Percentiles rank a stretch among this genome's conserved stretches.
Evolutionary conservation across 2,113 vertebrate species (phyloP).

Genomic region (Cephalopterus ornatus): DNA sequence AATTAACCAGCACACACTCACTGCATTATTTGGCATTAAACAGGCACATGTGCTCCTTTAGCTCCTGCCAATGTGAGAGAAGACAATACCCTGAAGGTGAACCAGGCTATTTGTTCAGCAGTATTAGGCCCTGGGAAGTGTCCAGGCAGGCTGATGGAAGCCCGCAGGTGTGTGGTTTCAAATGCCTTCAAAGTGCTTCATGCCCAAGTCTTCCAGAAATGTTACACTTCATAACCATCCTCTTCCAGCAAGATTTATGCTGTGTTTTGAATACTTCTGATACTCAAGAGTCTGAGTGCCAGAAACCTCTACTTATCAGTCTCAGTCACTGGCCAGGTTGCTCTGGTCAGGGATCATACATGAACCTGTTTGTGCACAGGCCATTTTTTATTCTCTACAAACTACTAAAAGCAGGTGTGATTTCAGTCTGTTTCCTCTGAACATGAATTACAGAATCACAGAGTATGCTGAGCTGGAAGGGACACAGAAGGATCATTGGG

Average conservation of each 20-base stretch:
- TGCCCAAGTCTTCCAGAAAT: neutral
- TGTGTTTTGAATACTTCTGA: constrained; percentile 11
- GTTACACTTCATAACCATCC: constrained; percentile 14
- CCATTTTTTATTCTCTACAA: neutral
- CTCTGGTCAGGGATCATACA: neutral
- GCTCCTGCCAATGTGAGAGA: constrained; percentile 43
- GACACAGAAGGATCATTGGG: neutral
- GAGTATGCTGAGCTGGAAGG: neutral
- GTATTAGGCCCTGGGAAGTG: constrained; percentile 15
- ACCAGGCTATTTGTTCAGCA: constrained; percentile 27
- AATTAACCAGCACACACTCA: constrained; percentile 67
- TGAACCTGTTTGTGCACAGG: neutral
- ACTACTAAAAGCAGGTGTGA: constrained; percentile 12
- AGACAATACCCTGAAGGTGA: constrained; percentile 70
- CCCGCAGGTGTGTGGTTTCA: constrained; percentile 40
- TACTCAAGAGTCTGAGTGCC: neutral
- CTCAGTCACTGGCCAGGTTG: neutral
- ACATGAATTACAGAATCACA: neutral
- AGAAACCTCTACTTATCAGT: constrained; percentile 19
- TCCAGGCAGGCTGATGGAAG: constrained; percentile 18
- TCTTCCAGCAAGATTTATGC: constrained; percentile 20
- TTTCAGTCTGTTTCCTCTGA: neutral
- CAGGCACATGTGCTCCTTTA: constrained; percentile 65
- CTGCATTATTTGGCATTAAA: constrained; percentile 69
- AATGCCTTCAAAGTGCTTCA: neutral